Conservation (phyloP, 2,888 invertebrate species). For the Sicus ferrugineus region DNA sequence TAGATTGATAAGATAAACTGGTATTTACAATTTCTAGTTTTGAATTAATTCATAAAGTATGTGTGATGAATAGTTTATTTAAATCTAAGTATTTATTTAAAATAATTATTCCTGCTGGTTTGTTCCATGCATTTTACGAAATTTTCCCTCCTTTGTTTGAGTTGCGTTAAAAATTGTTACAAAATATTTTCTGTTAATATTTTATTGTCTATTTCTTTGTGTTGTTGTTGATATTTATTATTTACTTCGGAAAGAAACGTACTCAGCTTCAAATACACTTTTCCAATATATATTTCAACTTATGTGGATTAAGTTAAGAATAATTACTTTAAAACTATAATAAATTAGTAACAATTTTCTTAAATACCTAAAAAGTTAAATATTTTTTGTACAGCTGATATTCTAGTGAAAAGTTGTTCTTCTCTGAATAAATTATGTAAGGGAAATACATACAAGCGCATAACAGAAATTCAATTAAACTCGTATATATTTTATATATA, state of each 20-base stretch:
- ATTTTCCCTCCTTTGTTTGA: neutral
- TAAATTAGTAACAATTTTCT: slow-evolving; percentile 24
- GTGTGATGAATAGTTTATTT: neutral
- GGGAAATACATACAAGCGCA: no score
- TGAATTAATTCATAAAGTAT: neutral
- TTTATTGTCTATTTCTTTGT: slow-evolving; percentile 34
- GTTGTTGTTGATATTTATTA: slow-evolving; percentile 14
- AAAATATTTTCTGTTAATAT: slow-evolving; percentile 23
- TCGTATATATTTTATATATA: slow-evolving; percentile 9
- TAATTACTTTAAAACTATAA: slow-evolving; percentile 18
- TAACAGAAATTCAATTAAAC: neutral
- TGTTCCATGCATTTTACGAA: neutral
- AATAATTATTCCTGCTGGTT: neutral
- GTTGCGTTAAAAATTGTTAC: slow-evolving; percentile 19
- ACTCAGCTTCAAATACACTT: slow-evolving; percentile 24
- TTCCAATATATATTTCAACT: slow-evolving; percentile 16
- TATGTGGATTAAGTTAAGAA: neutral
- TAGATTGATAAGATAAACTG: neutral
- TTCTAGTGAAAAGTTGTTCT: no score
- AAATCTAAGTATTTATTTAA: neutral
- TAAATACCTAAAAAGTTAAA: slow-evolving; percentile 5
- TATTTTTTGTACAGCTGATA: neutral
- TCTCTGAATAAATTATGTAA: no score
- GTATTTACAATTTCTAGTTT: slow-evolving; percentile 1
- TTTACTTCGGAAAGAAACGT: neutral